These are phyloP conservation scores for Hirundo rustica DNA, from an alignment of 2,797 vertebrate genomes.

Conservation along the genomic window DNA sequence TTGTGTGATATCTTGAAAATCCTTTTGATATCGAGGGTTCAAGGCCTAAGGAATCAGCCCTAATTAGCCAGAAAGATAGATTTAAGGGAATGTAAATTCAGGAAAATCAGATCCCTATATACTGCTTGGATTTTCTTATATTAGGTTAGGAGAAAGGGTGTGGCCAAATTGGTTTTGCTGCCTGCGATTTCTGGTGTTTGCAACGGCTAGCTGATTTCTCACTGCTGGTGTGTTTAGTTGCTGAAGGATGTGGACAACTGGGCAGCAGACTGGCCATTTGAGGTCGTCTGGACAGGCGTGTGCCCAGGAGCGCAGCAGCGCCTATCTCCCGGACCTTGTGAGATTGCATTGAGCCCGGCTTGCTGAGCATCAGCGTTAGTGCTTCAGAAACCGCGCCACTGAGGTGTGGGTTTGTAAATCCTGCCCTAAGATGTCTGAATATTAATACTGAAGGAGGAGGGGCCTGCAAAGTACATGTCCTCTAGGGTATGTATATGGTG, in stretches of 20 bases:
- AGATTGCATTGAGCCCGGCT: background rate
- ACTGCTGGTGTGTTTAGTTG: background rate
- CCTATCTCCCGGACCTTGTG: rapidly evolving
- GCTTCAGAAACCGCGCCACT: rapidly evolving
- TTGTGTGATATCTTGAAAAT: background rate
- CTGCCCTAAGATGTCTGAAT: background rate
- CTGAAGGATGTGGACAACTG: background rate
- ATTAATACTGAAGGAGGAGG: background rate
- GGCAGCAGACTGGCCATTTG: background rate
- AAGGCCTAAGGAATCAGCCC: background rate
- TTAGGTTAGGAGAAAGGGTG: slow-evolving; percentile 28
- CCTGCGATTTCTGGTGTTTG: background rate
- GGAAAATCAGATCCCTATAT: background rate
- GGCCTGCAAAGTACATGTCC: background rate
- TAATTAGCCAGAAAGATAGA: background rate
- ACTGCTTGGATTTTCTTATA: background rate
- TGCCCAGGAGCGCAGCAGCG: background rate
- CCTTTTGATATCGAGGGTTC: background rate
- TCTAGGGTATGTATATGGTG: background rate
- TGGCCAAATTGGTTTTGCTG: background rate
- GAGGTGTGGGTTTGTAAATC: background rate
- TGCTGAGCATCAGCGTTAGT: background rate
- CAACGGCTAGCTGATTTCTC: background rate
- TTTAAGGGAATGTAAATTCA: background rate
- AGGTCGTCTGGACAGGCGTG: rapidly evolving